Evolutionary conservation across 2,113 vertebrate species (phyloP).

Genomic region (Nesoenas mayeri): DNA sequence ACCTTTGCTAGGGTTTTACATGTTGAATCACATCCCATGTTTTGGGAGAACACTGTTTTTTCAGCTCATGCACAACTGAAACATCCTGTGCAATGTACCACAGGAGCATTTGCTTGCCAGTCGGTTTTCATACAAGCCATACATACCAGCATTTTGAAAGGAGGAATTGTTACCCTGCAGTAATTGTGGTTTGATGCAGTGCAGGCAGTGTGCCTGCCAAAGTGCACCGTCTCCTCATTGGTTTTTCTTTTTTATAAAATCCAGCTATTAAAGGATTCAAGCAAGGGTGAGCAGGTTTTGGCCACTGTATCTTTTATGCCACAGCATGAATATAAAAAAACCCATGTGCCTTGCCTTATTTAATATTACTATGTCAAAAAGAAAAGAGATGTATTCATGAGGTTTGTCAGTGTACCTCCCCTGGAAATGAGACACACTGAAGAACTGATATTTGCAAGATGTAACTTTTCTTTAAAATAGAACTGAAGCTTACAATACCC

Average conservation of each 20-base stretch:
- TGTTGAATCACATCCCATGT: background rate
- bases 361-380: background rate
- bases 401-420: background rate
- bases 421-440: background rate
- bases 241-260: background rate
- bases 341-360: background rate
- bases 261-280: background rate
- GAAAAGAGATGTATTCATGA: background rate
- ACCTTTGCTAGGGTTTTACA: background rate
- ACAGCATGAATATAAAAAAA: background rate
- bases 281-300: background rate
- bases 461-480: background rate
- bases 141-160: background rate
- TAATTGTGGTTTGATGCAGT: background rate
- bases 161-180: background rate
- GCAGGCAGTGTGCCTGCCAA: background rate
- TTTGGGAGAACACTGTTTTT: background rate
- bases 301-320: background rate
- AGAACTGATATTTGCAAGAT: background rate
- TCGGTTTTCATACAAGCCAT: background rate
- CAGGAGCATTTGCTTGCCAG: background rate
- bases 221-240: too few relatives aligned
- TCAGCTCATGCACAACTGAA: background rate
- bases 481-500: background rate
- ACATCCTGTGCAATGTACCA: fast-evolving